These are phyloP conservation scores for Proctacanthus coquilletti DNA, from an alignment of 1,140 invertebrate species.

Conservation along the genomic window DNA sequence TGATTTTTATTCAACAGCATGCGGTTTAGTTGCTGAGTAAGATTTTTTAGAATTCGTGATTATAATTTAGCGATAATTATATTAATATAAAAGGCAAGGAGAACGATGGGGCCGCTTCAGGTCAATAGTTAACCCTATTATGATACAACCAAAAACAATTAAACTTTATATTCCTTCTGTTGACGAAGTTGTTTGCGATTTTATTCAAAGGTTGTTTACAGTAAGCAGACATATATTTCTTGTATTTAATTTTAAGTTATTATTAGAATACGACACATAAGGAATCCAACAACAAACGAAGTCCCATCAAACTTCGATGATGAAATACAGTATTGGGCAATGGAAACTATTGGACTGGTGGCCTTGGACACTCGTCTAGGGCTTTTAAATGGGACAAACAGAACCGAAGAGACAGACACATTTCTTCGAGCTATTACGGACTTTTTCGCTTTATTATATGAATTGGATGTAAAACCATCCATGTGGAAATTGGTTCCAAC, in stretches of 20 bases:
- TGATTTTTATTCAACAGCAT: conserved; percentile 16
- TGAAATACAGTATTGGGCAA: conserved; percentile 46
- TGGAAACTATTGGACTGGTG: conserved; percentile 48
- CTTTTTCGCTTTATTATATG: conserved; percentile 38
- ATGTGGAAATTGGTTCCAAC: conserved; percentile 45
- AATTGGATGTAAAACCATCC: conserved; percentile 44
- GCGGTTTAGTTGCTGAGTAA: conserved; percentile 18
- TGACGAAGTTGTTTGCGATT: conserved; percentile 3
- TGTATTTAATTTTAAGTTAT: too few species aligned
- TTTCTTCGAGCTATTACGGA: conserved; percentile 39
- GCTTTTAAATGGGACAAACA: neutral
- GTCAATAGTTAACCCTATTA: conserved; percentile 4
- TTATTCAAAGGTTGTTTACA: conserved; percentile 1
- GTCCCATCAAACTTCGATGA: conserved; percentile 37
- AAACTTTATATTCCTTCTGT: conserved; percentile 1
- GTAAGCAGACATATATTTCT: too few species aligned
- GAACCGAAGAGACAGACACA: neutral
- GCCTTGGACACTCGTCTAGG: conserved; percentile 44
- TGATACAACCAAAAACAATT: conserved; percentile 2
- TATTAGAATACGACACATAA: neutral
- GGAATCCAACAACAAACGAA: conserved; percentile 35
- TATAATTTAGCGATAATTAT: too few species aligned
- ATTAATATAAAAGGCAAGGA: conserved; percentile 15
- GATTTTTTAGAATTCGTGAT: neutral
- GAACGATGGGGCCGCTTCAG: conserved; percentile 6